phyloP scores from a whole-genome alignment of 2,888 invertebrate genomes.

The Drosophila mettleri region DNA sequence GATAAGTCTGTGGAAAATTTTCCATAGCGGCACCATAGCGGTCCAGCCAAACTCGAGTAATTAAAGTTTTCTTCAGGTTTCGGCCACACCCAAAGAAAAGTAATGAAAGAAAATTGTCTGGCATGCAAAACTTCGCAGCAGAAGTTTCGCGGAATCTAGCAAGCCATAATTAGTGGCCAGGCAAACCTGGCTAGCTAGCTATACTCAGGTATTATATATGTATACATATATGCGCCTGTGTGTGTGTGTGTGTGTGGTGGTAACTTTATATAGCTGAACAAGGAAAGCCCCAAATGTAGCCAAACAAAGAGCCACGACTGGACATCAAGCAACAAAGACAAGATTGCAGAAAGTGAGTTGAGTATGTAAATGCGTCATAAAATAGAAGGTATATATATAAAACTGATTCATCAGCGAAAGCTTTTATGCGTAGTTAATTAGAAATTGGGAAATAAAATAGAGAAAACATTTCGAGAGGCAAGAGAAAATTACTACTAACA shows the following conservation, averaged over 20 bases:
- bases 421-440: not conserved
- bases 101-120: constrained; percentile 15
- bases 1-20: constrained; percentile 11
- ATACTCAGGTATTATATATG: not conserved
- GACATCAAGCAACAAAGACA: constrained; percentile 5
- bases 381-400: not conserved
- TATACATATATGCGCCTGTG: not conserved
- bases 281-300: not conserved
- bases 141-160: constrained; percentile 27
- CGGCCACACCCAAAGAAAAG: constrained; percentile 22
- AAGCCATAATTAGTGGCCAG: constrained; percentile 22
- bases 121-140: constrained; percentile 20
- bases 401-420: not conserved
- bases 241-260: not conserved
- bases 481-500: no score
- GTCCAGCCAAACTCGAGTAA: constrained; percentile 9
- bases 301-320: constrained; percentile 5
- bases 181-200: constrained; percentile 7
- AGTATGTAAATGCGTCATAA: constrained; percentile 17
- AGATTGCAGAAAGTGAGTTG: not conserved
- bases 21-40: not conserved
- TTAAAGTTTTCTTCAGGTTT: constrained; percentile 9
- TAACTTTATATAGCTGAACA: constrained; percentile 8
- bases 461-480: not conserved
- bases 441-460: not conserved